A percentile compares a stretch with the other conserved stretches of the same genome.
phyloP scores from a whole-genome alignment of 2,113 vertebrate species.

The Myiagra hebetior region DNA sequence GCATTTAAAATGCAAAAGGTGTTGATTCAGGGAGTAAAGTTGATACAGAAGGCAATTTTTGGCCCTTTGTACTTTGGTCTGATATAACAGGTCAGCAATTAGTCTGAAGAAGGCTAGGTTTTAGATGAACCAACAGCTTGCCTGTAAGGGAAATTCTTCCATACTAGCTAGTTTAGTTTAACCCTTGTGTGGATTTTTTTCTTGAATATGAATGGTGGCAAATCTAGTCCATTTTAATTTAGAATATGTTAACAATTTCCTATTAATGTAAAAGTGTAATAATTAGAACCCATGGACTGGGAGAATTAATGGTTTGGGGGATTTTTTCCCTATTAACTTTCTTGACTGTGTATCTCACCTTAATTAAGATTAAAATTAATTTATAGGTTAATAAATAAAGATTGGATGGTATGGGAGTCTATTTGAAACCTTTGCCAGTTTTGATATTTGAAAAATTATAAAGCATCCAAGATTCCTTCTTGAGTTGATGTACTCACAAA shows the following conservation, averaged over 20 bases:
- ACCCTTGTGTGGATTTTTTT: background rate
- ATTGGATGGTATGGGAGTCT: background rate
- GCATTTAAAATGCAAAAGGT: background rate
- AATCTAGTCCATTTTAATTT: background rate
- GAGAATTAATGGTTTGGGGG: accelerated
- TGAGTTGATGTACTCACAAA: background rate
- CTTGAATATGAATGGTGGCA: background rate
- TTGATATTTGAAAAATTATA: background rate
- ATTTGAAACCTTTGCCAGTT: background rate
- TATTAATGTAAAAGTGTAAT: background rate
- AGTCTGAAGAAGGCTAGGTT: background rate
- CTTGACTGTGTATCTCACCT: background rate
- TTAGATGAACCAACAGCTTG: background rate
- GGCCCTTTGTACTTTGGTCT: background rate
- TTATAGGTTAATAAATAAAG: background rate
- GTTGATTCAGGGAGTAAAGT: background rate
- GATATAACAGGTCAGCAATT: background rate
- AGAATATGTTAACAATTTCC: background rate
- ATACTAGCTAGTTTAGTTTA: background rate
- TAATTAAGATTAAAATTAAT: background rate
- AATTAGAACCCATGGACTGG: background rate
- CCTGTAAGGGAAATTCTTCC: background rate
- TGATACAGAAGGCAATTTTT: background rate
- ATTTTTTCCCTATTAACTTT: background rate
- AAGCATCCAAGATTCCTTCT: accelerated